phyloP scores from a whole-genome alignment of 2,797 vertebrate genomes.

The Taeniopygia guttata region DNA sequence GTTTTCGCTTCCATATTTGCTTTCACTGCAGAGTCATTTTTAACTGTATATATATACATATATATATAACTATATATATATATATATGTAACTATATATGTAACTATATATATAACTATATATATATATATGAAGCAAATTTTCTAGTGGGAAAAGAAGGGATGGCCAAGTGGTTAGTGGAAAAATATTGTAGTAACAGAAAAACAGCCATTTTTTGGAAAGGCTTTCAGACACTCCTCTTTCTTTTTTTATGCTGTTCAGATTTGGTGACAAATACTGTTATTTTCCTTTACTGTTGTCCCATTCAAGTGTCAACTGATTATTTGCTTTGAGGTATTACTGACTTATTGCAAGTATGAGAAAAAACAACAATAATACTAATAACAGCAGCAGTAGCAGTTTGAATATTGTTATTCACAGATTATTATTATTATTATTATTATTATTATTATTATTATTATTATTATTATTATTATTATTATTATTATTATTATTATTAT shows the following conservation, averaged over 20 bases:
- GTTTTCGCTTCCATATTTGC: background rate
- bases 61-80: no score
- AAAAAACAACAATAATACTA: background rate
- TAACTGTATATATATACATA: no score
- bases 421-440: background rate
- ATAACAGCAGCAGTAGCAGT: background rate
- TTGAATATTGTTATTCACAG: background rate
- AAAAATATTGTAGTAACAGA: background rate
- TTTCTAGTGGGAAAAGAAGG: background rate
- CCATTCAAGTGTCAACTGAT: background rate
- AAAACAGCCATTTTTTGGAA: background rate
- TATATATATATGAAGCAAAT: no score
- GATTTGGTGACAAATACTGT: background rate
- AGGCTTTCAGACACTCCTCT: background rate
- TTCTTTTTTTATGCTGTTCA: background rate
- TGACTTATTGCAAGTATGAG: background rate
- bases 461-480: background rate
- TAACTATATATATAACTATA: no score
- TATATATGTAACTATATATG: no score
- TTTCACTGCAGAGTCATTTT: background rate
- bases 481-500: background rate
- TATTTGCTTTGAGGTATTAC: background rate
- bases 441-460: background rate
- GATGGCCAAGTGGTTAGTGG: background rate
- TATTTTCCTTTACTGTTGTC: background rate